phyloP scores from a whole-genome alignment of 2,113 vertebrate genomes.

The Eulemur macaco region DNA sequence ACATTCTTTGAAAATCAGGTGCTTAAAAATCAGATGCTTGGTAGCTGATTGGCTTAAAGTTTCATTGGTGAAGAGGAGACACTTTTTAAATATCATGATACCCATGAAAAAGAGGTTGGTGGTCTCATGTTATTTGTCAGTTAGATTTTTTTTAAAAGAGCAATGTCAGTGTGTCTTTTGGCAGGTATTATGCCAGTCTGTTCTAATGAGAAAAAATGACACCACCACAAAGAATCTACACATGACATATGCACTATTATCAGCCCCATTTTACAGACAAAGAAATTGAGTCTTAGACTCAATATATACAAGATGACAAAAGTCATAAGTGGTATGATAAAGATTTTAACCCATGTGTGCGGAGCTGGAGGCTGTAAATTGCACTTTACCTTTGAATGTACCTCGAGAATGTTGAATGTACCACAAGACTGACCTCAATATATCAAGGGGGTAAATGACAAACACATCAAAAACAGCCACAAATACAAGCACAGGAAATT shows the following conservation, averaged over 20 bases:
- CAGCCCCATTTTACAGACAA: background rate
- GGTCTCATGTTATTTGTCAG: background rate
- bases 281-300: background rate
- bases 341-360: background rate
- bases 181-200: background rate
- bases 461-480: background rate
- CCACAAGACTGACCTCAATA: background rate
- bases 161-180: background rate
- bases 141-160: background rate
- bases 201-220: background rate
- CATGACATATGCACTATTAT: background rate
- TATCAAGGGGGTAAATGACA: background rate
- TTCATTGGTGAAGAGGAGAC: background rate
- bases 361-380: background rate
- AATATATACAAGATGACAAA: background rate
- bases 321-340: background rate
- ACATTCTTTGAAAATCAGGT: slow-evolving; percentile 42
- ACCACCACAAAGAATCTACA: background rate
- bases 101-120: background rate
- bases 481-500: background rate
- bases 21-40: background rate
- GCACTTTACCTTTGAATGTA: background rate
- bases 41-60: background rate
- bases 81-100: background rate
- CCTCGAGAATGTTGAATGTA: background rate